Evolutionary conservation across 2,888 invertebrate species (phyloP).

Genomic region (Candidula unifasciata): DNA sequence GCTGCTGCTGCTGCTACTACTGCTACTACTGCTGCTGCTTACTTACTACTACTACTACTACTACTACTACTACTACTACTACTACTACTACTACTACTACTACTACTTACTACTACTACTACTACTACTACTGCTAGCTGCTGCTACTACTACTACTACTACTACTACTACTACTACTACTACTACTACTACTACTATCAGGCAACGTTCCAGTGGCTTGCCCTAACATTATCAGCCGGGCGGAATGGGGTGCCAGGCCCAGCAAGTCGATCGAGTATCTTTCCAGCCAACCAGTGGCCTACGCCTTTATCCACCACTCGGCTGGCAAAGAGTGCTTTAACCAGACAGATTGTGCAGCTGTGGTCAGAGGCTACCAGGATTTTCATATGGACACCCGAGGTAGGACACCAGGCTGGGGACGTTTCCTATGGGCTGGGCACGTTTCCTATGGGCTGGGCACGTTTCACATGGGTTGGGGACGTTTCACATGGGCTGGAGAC

Average conservation of each 20-base stretch:
- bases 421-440: neutral
- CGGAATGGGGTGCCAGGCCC: constrained; percentile 66
- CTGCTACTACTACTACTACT: too few relatives aligned
- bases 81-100: too few relatives aligned
- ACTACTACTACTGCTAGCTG: too few relatives aligned
- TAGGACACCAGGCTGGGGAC: constrained; percentile 42
- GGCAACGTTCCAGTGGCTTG: constrained; percentile 30
- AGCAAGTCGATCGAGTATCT: constrained; percentile 54
- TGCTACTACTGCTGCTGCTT: too few relatives aligned
- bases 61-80: too few relatives aligned
- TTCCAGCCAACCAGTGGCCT: constrained; percentile 45
- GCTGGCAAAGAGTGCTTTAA: constrained; percentile 77
- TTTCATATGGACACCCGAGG: constrained; percentile 64
- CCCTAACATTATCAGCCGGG: constrained; percentile 62
- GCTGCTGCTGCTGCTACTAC: too few relatives aligned
- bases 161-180: too few relatives aligned
- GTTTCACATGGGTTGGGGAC: neutral
- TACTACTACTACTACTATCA: too few relatives aligned
- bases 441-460: neutral
- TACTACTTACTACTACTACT: too few relatives aligned
- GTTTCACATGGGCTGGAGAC: neutral
- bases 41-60: too few relatives aligned
- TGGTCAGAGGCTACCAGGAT: constrained; percentile 59
- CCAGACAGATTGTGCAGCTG: constrained; percentile 48
- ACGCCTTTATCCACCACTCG: constrained; percentile 76